Conservation (phyloP, 2,797 vertebrate genomes). For the Melopsittacus undulatus region DNA sequence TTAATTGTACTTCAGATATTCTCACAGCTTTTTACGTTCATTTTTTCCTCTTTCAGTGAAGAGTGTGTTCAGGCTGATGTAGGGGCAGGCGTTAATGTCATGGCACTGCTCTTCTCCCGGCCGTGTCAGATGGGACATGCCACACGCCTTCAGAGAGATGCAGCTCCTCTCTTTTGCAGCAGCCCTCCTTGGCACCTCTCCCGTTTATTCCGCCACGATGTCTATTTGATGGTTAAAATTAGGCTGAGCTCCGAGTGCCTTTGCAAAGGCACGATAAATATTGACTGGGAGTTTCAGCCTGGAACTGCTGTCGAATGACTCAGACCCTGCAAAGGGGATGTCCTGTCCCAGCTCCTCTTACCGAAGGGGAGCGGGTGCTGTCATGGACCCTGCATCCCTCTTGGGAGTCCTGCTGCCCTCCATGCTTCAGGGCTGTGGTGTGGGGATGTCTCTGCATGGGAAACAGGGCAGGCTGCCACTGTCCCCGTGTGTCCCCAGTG, state of each 20-base stretch:
- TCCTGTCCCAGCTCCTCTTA: fast-evolving
- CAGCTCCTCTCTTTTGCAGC: not conserved
- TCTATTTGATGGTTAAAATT: slow-evolving; percentile 46
- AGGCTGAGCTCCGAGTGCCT: slow-evolving; percentile 34
- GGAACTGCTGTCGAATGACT: not conserved
- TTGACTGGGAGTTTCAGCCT: slow-evolving; percentile 12
- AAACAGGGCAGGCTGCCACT: not conserved
- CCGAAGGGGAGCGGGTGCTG: not conserved
- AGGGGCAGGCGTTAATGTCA: slow-evolving; percentile 1
- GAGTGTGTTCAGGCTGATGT: not conserved
- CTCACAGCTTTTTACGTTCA: not conserved
- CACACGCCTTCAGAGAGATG: not conserved
- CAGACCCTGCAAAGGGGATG: not conserved
- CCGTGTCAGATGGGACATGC: not conserved
- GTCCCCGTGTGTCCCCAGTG: not conserved
- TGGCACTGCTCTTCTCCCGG: not conserved
- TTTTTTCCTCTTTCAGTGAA: not conserved
- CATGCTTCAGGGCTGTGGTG: not conserved
- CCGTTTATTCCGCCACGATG: not conserved
- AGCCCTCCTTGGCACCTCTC: slow-evolving; percentile 23
- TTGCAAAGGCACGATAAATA: slow-evolving; percentile 42
- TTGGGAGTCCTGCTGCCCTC: fast-evolving
- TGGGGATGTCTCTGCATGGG: fast-evolving
- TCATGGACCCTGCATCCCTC: not conserved
- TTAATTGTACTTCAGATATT: slow-evolving; percentile 9